Percentiles rank a stretch among this genome's conserved stretches.
phyloP scores from a whole-genome alignment of 2,797 vertebrate genomes.

The Typhlichthys eigenmanni region DNA sequence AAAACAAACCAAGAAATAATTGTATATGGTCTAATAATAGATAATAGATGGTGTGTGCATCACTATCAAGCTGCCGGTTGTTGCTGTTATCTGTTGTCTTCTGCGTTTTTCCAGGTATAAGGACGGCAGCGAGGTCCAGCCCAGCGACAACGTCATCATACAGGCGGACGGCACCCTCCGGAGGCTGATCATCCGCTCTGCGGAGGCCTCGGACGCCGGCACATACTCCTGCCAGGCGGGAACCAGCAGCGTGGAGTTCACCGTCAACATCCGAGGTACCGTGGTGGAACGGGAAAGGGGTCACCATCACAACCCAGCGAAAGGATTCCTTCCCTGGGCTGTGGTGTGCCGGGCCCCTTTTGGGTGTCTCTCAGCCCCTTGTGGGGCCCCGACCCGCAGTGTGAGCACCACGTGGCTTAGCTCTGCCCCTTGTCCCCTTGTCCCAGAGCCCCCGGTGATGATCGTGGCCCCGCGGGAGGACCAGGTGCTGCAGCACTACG shows the following conservation, averaged over 20 bases:
- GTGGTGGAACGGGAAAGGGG: background rate
- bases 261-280: slow-evolving; percentile 81
- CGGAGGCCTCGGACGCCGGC: slow-evolving; percentile 74
- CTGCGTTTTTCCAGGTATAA: slow-evolving; percentile 69
- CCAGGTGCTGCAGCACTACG: slow-evolving; percentile 66
- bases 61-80: too few relatives aligned
- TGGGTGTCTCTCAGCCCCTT: background rate
- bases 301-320: background rate
- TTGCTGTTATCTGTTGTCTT: background rate
- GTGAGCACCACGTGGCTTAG: background rate
- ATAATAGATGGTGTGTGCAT: too few relatives aligned
- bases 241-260: slow-evolving; percentile 75
- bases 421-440: background rate
- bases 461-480: slow-evolving; percentile 86
- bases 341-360: background rate
- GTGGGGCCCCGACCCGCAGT: background rate
- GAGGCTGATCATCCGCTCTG: slow-evolving; percentile 80
- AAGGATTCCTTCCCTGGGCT: background rate
- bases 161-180: slow-evolving; percentile 76
- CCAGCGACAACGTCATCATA: slow-evolving; percentile 73
- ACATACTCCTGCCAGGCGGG: slow-evolving; percentile 78
- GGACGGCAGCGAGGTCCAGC: slow-evolving; percentile 74
- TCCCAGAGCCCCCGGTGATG: slow-evolving; percentile 84
- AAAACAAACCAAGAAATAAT: too few relatives aligned
- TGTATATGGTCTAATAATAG: too few relatives aligned